Percentiles rank a stretch among this genome's conserved stretches.
Conservation (phyloP, 2,113 vertebrate species). For the Typhlomys cinereus region DNA sequence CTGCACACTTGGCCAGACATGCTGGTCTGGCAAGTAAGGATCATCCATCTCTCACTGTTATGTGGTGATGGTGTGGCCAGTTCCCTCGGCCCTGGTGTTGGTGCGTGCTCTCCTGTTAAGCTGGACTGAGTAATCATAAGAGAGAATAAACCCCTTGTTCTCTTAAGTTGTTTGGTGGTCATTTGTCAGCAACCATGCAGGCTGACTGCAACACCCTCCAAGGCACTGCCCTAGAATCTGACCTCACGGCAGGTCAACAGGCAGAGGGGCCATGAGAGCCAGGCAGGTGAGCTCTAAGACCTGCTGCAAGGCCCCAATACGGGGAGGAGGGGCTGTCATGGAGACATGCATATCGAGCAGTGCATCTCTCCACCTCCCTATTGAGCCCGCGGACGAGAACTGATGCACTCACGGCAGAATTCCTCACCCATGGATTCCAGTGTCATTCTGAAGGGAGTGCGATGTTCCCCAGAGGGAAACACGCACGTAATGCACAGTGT, state of each 20-base stretch:
- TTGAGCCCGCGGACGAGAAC: background rate
- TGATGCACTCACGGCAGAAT: background rate
- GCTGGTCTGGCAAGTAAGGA: too few relatives aligned
- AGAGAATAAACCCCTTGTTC: too few relatives aligned
- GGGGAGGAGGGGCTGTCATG: slow-evolving; percentile 43
- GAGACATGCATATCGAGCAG: slow-evolving; percentile 63
- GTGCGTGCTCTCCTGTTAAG: too few relatives aligned
- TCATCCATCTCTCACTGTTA: too few relatives aligned
- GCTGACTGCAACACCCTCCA: background rate
- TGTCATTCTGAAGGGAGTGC: background rate
- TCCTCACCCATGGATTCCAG: background rate
- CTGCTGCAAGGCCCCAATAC: slow-evolving; percentile 65
- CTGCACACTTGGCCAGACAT: too few relatives aligned
- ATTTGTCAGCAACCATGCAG: too few relatives aligned
- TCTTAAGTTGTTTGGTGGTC: too few relatives aligned
- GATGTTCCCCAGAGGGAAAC: background rate
- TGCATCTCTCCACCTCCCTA: slow-evolving; percentile 34
- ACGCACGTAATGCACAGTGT: too few relatives aligned
- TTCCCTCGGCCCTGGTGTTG: too few relatives aligned
- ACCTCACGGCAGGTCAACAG: slow-evolving; percentile 65
- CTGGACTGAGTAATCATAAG: too few relatives aligned
- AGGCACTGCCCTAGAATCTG: slow-evolving; percentile 74
- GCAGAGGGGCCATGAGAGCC: background rate
- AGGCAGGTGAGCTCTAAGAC: slow-evolving; percentile 52
- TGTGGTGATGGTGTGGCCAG: too few relatives aligned